Conservation (phyloP, 2,797 vertebrate genomes). For the Pseudochaenichthys georgianus region DNA sequence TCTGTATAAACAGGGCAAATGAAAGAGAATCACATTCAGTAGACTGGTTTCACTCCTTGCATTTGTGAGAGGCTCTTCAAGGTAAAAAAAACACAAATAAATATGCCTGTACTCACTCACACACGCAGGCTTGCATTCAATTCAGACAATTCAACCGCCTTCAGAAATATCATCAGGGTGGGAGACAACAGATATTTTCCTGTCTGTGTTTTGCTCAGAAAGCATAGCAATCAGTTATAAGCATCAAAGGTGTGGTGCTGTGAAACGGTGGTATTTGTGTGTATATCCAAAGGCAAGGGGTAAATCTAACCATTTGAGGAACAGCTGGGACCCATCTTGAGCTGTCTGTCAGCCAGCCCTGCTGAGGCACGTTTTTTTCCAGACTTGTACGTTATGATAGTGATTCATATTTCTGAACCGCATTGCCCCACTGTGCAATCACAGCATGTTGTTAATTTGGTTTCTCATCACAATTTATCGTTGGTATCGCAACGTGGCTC, state of each 20-base stretch:
- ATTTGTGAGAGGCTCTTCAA: slow-evolving; percentile 49
- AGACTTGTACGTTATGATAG: slow-evolving; percentile 74
- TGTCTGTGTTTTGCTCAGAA: slow-evolving; percentile 32
- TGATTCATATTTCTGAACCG: slow-evolving; percentile 77
- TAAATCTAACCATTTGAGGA: slow-evolving; percentile 69
- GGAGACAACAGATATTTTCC: slow-evolving; percentile 35
- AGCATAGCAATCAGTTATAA: slow-evolving; percentile 48
- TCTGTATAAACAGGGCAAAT: slow-evolving; percentile 34
- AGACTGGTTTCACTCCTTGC: slow-evolving; percentile 43
- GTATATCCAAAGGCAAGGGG: slow-evolving; percentile 48
- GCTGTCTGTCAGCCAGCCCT: slow-evolving; percentile 65
- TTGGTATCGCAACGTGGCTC: slow-evolving; percentile 40
- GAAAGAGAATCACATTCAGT: slow-evolving; percentile 38
- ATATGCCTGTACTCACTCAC: slow-evolving; percentile 38
- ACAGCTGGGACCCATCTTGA: slow-evolving; percentile 68
- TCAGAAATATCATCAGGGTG: slow-evolving; percentile 37
- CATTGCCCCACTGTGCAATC: slow-evolving; percentile 73
- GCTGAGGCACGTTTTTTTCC: slow-evolving; percentile 61
- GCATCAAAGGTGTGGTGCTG: slow-evolving; percentile 25
- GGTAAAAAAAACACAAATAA: slow-evolving; percentile 29
- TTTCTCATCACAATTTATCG: slow-evolving; percentile 79
- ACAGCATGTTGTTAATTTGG: slow-evolving; percentile 81
- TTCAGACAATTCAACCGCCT: slow-evolving; percentile 31
- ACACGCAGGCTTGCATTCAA: slow-evolving; percentile 16
- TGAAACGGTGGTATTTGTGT: slow-evolving; percentile 42